Conservation (phyloP, 2,113 vertebrate genomes). For the Uria aalge region DNA sequence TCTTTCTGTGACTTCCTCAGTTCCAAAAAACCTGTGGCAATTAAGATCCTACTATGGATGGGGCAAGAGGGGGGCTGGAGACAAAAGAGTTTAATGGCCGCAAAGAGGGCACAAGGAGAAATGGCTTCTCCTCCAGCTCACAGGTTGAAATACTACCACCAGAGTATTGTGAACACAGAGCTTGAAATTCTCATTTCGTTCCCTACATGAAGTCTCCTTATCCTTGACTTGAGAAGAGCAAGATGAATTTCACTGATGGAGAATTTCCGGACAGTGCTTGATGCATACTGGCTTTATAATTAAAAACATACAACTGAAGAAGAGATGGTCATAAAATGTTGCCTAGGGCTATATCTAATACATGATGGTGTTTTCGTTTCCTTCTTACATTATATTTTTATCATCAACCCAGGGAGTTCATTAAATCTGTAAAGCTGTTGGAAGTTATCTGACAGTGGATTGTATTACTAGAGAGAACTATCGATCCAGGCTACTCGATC, state of each 20-base stretch:
- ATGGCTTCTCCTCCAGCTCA: slow-evolving; percentile 6
- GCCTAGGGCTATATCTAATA: slow-evolving; percentile 54
- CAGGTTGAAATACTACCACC: slow-evolving; percentile 5
- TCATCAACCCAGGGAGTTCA: slow-evolving; percentile 61
- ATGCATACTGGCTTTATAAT: slow-evolving; percentile 67
- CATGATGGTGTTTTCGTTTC: slow-evolving; percentile 61
- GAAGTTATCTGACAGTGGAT: slow-evolving; percentile 51
- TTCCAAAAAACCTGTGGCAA: background rate
- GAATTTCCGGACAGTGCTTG: slow-evolving; percentile 49
- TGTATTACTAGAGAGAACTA: slow-evolving; percentile 66
- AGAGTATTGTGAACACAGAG: background rate
- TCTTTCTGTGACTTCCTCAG: background rate
- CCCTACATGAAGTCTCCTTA: slow-evolving; percentile 50
- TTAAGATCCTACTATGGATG: background rate
- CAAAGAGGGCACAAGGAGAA: background rate
- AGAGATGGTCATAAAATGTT: slow-evolving; percentile 39
- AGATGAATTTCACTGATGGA: slow-evolving; percentile 48
- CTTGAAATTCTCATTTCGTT: slow-evolving; percentile 50
- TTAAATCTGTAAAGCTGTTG: slow-evolving; percentile 61
- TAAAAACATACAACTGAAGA: slow-evolving; percentile 63
- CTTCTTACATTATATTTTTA: slow-evolving; percentile 62
- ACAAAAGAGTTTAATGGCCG: background rate
- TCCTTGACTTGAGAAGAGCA: slow-evolving; percentile 38
- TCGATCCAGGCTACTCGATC: slow-evolving; percentile 52
- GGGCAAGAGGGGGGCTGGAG: background rate